Conservation (phyloP, 2,113 vertebrate genomes). For the Malurus cyaneus region DNA sequence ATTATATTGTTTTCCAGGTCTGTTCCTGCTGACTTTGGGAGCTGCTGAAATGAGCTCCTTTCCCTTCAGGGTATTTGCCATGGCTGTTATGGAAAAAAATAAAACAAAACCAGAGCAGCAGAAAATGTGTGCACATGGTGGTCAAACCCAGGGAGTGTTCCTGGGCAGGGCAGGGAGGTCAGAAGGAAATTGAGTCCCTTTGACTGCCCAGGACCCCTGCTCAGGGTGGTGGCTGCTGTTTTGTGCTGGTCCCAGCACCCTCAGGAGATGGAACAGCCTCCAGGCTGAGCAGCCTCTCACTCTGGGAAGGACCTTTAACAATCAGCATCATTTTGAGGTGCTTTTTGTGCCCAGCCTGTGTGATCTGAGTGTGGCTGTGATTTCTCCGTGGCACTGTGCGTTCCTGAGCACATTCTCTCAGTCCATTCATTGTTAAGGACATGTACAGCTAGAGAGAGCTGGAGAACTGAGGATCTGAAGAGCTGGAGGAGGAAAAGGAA, state of each 20-base stretch:
- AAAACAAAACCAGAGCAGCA: neutral
- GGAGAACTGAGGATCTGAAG: neutral
- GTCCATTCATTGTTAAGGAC: neutral
- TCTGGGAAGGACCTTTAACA: neutral
- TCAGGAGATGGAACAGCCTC: neutral
- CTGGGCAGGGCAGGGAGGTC: neutral
- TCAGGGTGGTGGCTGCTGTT: neutral
- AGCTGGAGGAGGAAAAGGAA: neutral
- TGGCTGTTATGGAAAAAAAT: neutral
- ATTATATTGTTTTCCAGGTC: neutral
- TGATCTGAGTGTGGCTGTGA: neutral
- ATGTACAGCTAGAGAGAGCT: neutral
- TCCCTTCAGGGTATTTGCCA: neutral
- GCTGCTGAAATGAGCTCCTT: neutral
- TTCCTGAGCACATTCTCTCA: neutral
- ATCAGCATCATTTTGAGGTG: neutral
- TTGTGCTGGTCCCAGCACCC: neutral
- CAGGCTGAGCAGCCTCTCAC: neutral
- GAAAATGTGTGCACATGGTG: rapidly evolving
- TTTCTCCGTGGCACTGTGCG: neutral
- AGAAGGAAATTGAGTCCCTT: neutral
- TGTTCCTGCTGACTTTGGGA: neutral
- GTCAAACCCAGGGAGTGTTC: neutral
- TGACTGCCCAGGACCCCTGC: neutral
- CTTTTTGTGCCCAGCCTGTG: neutral